Percentiles rank a stretch among this genome's conserved stretches.
Evolutionary conservation across 2,113 vertebrate genomes (phyloP).

Genomic region (Lycaon pictus): DNA sequence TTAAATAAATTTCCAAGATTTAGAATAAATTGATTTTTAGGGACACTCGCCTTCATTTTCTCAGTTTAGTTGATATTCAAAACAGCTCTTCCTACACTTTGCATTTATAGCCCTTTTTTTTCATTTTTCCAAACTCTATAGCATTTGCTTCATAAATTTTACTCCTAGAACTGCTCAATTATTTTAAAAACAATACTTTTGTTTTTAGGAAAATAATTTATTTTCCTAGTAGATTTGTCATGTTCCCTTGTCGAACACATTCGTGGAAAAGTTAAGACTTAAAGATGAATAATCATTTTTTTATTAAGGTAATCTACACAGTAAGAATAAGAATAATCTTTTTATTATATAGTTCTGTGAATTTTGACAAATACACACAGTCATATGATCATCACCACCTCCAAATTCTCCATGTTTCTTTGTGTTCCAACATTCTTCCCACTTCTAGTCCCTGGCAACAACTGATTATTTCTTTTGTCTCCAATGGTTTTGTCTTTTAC

Average conservation of each 20-base stretch:
- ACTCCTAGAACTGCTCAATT: background rate
- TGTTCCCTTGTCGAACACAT: background rate
- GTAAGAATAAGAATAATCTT: background rate
- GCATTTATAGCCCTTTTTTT: background rate
- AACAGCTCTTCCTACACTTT: background rate
- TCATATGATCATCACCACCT: rapidly evolving
- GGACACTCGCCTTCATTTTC: background rate
- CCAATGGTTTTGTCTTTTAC: background rate
- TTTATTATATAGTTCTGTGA: background rate
- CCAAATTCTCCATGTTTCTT: background rate
- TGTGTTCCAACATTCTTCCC: background rate
- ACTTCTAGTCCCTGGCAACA: background rate
- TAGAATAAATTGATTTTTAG: background rate
- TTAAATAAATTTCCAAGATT: background rate
- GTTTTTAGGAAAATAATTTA: background rate
- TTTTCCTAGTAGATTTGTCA: background rate
- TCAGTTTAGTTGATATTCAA: background rate
- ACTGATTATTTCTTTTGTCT: background rate
- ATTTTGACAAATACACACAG: background rate
- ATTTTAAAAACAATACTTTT: background rate
- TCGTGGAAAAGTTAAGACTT: background rate
- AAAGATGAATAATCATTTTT: background rate
- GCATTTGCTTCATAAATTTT: background rate
- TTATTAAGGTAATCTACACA: background rate
- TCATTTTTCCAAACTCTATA: background rate